Evolutionary conservation across 2,888 invertebrate species (phyloP).

Genomic region (Philereme transversata): DNA sequence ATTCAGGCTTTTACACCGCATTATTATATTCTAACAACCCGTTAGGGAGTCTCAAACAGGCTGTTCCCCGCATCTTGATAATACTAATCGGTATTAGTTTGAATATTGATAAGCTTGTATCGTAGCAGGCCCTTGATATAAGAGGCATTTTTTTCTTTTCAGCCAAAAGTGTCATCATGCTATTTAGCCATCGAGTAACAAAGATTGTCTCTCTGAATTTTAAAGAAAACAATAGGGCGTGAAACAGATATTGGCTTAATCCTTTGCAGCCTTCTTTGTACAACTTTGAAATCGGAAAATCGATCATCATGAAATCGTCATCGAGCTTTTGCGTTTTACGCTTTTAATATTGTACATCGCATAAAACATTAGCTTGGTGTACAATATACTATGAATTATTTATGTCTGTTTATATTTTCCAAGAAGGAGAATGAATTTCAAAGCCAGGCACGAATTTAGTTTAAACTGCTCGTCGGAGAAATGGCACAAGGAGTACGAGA

Average conservation of each 20-base stretch:
- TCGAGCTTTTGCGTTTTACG: no score
- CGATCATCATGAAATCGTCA: no score
- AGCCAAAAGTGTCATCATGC: no score
- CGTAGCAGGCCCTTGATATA: conserved; percentile 1
- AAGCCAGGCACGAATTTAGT: conserved; percentile 19
- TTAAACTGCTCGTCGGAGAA: conserved; percentile 8
- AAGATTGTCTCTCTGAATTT: no score
- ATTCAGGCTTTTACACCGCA: conserved; percentile 5
- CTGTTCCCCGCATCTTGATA: conserved; percentile 20
- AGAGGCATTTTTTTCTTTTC: background rate
- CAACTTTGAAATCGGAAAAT: no score
- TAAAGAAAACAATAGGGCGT: no score
- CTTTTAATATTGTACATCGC: no score
- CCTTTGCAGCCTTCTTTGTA: no score
- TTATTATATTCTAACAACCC: conserved; percentile 12
- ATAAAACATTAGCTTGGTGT: no score
- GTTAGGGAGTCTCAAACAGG: conserved; percentile 10
- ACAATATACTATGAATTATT: background rate
- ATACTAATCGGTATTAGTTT: conserved; percentile 21
- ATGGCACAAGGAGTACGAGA: conserved; percentile 6
- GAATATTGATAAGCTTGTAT: background rate
- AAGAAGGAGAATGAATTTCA: conserved; percentile 8
- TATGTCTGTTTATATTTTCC: conserved; percentile 6
- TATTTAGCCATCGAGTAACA: no score
- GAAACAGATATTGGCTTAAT: no score